Percentiles rank a stretch among this genome's conserved stretches.
Conservation (phyloP, 2,113 vertebrate species). For the Axis porcinus region DNA sequence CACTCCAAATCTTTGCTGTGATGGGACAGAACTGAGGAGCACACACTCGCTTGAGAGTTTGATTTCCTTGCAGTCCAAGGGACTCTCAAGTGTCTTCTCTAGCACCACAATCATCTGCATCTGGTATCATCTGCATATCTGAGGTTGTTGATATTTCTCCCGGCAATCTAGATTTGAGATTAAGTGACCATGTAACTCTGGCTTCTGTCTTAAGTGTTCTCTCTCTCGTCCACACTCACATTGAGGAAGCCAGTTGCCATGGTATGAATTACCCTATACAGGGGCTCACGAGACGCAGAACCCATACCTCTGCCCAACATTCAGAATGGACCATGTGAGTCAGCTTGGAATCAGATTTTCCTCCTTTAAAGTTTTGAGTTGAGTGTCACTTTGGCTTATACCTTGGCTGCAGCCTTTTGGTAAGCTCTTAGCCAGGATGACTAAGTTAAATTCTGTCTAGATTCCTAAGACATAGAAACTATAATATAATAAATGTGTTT, state of each 20-base stretch:
- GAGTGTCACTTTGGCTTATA: not conserved
- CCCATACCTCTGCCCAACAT: not conserved
- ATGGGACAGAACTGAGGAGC: not conserved
- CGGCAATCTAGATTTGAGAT: not conserved
- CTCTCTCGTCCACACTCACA: not conserved
- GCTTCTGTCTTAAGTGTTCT: not conserved
- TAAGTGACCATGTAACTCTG: not conserved
- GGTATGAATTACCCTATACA: not conserved
- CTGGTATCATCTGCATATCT: not conserved
- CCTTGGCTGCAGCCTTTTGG: not conserved
- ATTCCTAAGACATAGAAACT: not conserved
- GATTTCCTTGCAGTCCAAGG: not conserved
- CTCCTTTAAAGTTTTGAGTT: not conserved
- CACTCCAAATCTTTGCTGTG: not conserved
- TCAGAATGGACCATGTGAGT: not conserved
- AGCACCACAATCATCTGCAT: not conserved
- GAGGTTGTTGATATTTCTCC: not conserved
- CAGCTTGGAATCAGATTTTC: not conserved
- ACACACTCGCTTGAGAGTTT: not conserved
- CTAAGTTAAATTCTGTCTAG: not conserved
- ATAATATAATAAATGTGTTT: not conserved
- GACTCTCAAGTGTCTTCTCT: not conserved
- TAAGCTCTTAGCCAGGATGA: not conserved
- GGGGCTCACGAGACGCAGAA: not conserved
- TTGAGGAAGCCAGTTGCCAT: not conserved